Evolutionary conservation across 2,797 vertebrate genomes (phyloP).

Genomic region (Sphenopsis melanotis): DNA sequence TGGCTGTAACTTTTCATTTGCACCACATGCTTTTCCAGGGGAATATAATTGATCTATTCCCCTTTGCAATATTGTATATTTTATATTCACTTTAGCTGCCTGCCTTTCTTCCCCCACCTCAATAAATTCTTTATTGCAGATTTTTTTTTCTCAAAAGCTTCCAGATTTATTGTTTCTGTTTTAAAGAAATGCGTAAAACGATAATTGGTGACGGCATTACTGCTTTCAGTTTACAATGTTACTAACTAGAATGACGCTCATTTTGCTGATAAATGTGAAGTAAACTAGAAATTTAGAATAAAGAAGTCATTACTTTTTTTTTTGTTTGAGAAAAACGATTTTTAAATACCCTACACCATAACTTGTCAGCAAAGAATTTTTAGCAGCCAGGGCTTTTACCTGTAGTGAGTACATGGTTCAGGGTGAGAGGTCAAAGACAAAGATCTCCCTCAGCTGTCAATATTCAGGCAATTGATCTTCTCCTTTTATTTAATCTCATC

Average conservation of each 20-base stretch:
- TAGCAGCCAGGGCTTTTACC: conserved; percentile 36
- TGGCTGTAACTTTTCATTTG: conserved; percentile 4
- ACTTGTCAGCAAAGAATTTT: background rate
- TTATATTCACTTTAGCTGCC: background rate
- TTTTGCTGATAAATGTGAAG: background rate
- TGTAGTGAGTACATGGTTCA: conserved; percentile 10
- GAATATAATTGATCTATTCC: background rate
- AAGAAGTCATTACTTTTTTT: background rate
- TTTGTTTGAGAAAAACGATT: background rate
- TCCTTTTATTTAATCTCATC: conserved; percentile 69
- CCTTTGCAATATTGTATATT: background rate
- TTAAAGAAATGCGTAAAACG: background rate
- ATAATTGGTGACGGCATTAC: background rate
- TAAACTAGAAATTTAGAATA: background rate
- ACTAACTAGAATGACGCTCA: background rate
- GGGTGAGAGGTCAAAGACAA: conserved; percentile 66
- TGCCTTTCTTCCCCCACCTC: background rate
- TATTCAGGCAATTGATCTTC: conserved; percentile 68
- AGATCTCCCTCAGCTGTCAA: conserved; percentile 61
- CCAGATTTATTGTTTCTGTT: background rate
- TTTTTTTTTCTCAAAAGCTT: background rate
- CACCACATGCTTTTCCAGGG: background rate
- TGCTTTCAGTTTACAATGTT: background rate
- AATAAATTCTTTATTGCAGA: background rate
- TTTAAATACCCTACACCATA: background rate